Conservation (phyloP, 2,113 vertebrate genomes). For the Dascyllus trimaculatus region DNA sequence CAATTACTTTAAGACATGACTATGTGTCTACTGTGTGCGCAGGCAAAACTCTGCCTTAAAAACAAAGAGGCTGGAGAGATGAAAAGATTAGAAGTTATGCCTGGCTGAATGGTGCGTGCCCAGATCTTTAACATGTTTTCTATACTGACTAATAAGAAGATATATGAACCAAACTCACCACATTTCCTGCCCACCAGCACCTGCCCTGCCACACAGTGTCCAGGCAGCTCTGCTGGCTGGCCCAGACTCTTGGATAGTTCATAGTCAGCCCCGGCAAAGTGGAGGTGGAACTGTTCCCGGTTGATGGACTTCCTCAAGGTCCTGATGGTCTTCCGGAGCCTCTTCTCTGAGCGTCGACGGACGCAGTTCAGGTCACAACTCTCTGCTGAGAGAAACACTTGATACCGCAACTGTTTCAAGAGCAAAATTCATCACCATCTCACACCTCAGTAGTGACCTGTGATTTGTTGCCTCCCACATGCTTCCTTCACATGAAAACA, state of each 20-base stretch:
- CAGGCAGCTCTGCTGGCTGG: slow-evolving; percentile 79
- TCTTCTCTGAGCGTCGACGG: slow-evolving; percentile 91
- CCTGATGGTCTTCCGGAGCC: slow-evolving; percentile 93
- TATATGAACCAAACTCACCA: slow-evolving; percentile 86
- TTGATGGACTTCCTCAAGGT: slow-evolving; percentile 93
- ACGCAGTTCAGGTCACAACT: slow-evolving; percentile 91
- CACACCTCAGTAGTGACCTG: not conserved
- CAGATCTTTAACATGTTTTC: not conserved
- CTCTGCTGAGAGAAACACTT: slow-evolving; percentile 85
- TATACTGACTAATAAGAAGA: slow-evolving; percentile 2
- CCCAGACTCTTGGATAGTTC: slow-evolving; percentile 86
- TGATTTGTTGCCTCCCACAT: slow-evolving; percentile 44
- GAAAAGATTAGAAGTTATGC: slow-evolving; percentile 14
- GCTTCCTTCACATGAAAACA: slow-evolving; percentile 32
- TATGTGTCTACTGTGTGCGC: slow-evolving; percentile 46
- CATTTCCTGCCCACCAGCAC: slow-evolving; percentile 88
- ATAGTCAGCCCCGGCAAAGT: slow-evolving; percentile 88
- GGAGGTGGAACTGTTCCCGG: slow-evolving; percentile 94
- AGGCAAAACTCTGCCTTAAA: slow-evolving; percentile 19
- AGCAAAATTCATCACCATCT: not conserved
- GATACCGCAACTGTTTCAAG: slow-evolving; percentile 70
- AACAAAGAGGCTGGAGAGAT: slow-evolving; percentile 24
- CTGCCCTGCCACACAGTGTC: slow-evolving; percentile 88
- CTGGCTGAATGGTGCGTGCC: slow-evolving; percentile 5
- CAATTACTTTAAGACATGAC: slow-evolving; percentile 57